Evolutionary conservation across 2,888 invertebrate genomes (phyloP), one percentile per base, ranked within the genome.

Genomic region (Drosophila ezoana): DNA sequence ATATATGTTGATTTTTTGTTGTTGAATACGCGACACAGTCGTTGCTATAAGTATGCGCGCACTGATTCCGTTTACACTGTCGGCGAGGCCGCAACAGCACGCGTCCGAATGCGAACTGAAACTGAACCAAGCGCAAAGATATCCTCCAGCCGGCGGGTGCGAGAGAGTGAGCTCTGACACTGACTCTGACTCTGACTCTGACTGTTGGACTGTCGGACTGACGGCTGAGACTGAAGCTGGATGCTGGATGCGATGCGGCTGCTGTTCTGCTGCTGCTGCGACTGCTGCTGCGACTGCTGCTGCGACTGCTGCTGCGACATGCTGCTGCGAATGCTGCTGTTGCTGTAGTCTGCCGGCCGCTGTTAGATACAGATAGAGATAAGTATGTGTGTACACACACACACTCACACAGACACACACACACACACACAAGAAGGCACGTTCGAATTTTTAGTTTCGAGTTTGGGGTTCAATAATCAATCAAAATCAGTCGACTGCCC

Each of bases 31-130:
- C 74, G 62, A 62, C 52, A 67, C 62, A 77, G 48, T 72, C 62
- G 59, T 35, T 56, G 47, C 20, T 65, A 43, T 37, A 76, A 63
- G 58, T 70, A 62, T 70, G 62, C 62, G 58, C 72, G 58, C 65
- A 76, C 51, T 59, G 57, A 63, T 63, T 62, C 48, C 47, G 70
- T 54, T 72, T 62, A 69, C 65, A 78, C 81, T 70, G 65, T 86
- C 74, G 81, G 62, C 87, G 81, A 86, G 76, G 81, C 72, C 81
- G 84, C 75, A 86, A 61, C 78, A 75, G 85, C 81, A 87, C 87
- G 84, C 89, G 89, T 84, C 79, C 81, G 86, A 84, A 87, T 81
- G 78, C 81, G 76, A 85, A 85, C 87, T 89, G 81, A 85, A 82
- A 82, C 83, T 79, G 71, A 89, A 83, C 69, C 87, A 62, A 62